Conservation (phyloP, 2,113 vertebrate species). For the Sinosuthora webbiana region DNA sequence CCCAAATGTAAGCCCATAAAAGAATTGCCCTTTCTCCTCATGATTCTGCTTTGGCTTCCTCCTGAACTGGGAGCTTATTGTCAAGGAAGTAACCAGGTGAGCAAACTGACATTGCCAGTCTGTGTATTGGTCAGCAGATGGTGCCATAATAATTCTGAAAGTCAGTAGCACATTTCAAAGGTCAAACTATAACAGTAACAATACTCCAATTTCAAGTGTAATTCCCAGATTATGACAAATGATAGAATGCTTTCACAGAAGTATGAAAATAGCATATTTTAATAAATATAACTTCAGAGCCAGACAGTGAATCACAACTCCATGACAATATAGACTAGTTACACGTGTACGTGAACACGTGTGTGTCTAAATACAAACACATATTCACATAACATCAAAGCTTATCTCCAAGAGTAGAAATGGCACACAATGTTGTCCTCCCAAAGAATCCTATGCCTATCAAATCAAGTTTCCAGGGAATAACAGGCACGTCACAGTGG, state of each 20-base stretch:
- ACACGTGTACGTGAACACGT: rapidly evolving
- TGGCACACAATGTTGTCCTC: neutral
- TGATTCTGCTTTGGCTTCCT: neutral
- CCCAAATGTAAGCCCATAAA: neutral
- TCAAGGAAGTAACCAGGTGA: neutral
- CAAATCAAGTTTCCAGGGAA: neutral
- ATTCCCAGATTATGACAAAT: neutral
- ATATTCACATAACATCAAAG: neutral
- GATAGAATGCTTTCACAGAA: neutral
- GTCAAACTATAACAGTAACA: neutral
- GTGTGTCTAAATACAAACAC: neutral
- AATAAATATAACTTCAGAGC: neutral
- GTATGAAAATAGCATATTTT: neutral
- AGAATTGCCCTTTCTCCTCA: neutral
- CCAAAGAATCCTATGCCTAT: neutral
- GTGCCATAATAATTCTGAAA: constrained; percentile 19
- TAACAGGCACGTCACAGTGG: rapidly evolving
- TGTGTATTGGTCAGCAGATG: constrained; percentile 31
- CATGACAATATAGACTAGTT: neutral
- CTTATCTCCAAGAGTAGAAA: neutral
- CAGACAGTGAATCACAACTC: neutral
- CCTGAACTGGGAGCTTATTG: neutral
- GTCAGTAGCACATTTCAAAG: neutral
- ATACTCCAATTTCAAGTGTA: neutral
- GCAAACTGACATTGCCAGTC: neutral